Base-by-base conservation (phyloP, 2,888 invertebrate species). In the Eudemis profundana region DNA sequence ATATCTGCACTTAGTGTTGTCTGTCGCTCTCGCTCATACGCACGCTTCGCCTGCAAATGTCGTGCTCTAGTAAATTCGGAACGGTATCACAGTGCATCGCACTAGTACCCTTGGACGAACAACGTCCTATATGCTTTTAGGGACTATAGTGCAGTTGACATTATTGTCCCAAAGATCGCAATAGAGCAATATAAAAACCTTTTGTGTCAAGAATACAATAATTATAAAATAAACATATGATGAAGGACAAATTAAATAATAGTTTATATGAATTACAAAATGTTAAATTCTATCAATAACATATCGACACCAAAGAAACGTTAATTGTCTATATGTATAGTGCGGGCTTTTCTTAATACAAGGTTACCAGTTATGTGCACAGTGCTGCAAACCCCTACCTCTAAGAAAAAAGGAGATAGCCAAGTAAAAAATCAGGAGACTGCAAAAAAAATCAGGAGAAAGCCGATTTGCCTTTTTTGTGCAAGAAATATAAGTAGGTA, bases 51-150 rank as follows among this genome's bases (percentile, higher is more conserved):
- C 14, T 14, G 21, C 10, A 8, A 12, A 44, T 64, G 70, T 63
- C 38, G 38, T 66, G 72, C 70, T 70, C 72, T 70, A 60, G 49
- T 72, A 66, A 69, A 59, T 68, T 67, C 61, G 17, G 62, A 68
- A 69, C 65, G 60, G 57, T 61, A 44, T 15, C 27, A 53, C 53
- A 38, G 29, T 12, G 49, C 68, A 57, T 38, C 61, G 33, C 56
- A 44, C 61, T 63, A 36, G 8, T 15, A 4, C 5, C 47, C 10
- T 47, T 21, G n/a, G 27, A n/a, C 12, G 47, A 23, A 47, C 10
- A 46, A 27, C 8, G 27, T 7, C 23, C n/a, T 21, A 27, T 47
- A 23, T 14, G 3, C 27, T 27, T 7, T 8, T 12, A 12, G 21
- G n/a, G 4, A 12, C 33, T 12, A n/a, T 44, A 44, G 4, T 12